Conservation (phyloP, 1,140 invertebrate genomes). For the Leucophenga varia region DNA sequence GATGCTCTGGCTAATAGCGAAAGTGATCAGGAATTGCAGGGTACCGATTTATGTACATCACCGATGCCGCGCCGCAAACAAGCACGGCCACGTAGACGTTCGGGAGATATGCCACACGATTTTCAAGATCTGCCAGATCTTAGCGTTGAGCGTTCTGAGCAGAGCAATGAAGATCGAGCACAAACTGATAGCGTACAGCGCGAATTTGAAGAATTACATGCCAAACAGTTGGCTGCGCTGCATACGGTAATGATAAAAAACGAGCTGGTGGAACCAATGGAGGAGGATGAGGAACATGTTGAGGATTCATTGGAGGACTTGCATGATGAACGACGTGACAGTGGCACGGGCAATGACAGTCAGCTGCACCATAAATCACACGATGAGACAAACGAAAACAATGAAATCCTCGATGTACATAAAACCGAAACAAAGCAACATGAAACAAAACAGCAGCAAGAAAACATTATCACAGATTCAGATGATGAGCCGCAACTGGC, state of each 20-base stretch:
- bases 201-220: background rate
- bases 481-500: too few relatives aligned
- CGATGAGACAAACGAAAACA: background rate
- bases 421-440: background rate
- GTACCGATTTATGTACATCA: slow-evolving; percentile 63
- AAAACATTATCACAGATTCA: too few relatives aligned
- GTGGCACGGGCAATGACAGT: slow-evolving; percentile 19
- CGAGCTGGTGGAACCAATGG: slow-evolving; percentile 33
- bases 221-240: slow-evolving; percentile 8
- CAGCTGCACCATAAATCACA: background rate
- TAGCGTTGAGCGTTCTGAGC: background rate
- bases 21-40: slow-evolving; percentile 39
- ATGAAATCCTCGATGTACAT: slow-evolving; percentile 9
- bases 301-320: slow-evolving; percentile 20
- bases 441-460: background rate
- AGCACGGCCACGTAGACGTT: slow-evolving; percentile 76
- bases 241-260: slow-evolving; percentile 53
- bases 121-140: slow-evolving; percentile 33
- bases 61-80: slow-evolving; percentile 77
- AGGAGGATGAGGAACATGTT: slow-evolving; percentile 16
- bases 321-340: slow-evolving; percentile 16
- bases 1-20: slow-evolving; percentile 20
- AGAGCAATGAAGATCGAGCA: background rate
- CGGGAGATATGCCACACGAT: slow-evolving; percentile 70
- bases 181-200: background rate